These are phyloP conservation scores for Opisthograptis luteolata DNA, from an alignment of 2,888 invertebrate genomes.

Conservation along the genomic window DNA sequence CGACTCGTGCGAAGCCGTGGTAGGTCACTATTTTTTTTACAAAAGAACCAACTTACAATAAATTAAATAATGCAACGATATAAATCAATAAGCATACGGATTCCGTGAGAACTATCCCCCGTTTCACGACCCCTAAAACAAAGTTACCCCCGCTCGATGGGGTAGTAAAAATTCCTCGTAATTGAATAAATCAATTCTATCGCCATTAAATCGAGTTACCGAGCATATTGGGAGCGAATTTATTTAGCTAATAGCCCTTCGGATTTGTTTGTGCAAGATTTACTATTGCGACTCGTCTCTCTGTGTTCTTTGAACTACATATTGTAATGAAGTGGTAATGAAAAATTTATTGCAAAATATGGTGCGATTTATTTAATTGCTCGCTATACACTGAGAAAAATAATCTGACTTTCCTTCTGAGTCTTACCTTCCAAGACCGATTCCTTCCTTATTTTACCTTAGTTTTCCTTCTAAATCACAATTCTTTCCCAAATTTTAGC, in stretches of 20 bases:
- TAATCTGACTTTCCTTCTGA: too few relatives aligned
- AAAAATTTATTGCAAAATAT: too few relatives aligned
- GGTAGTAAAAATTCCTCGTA: conserved; percentile 83
- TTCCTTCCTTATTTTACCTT: too few relatives aligned
- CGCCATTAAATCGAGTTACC: conserved; percentile 84
- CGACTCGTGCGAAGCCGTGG: too few relatives aligned
- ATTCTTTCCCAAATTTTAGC: too few relatives aligned
- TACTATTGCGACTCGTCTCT: conserved; percentile 49
- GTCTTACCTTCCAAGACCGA: too few relatives aligned
- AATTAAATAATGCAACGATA: conserved; percentile 42
- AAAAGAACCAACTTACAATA: conserved; percentile 15
- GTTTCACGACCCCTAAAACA: conserved; percentile 69
- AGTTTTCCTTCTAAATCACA: too few relatives aligned
- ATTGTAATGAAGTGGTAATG: neutral
- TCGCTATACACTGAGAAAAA: too few relatives aligned
- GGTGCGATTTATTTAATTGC: too few relatives aligned
- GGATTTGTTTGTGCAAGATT: conserved; percentile 54
- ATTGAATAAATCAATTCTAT: conserved; percentile 85
- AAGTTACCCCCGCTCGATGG: conserved; percentile 75
- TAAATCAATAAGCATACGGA: conserved; percentile 65
- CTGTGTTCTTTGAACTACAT: neutral
- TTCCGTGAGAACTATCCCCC: conserved; percentile 78
- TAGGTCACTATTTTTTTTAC: too few relatives aligned
- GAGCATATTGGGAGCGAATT: conserved; percentile 84
- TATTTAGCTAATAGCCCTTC: conserved; percentile 82